Percentiles rank a stretch among this genome's conserved stretches.
Conservation (phyloP, 1,140 invertebrate species). For the Chironomus striatipennis region DNA sequence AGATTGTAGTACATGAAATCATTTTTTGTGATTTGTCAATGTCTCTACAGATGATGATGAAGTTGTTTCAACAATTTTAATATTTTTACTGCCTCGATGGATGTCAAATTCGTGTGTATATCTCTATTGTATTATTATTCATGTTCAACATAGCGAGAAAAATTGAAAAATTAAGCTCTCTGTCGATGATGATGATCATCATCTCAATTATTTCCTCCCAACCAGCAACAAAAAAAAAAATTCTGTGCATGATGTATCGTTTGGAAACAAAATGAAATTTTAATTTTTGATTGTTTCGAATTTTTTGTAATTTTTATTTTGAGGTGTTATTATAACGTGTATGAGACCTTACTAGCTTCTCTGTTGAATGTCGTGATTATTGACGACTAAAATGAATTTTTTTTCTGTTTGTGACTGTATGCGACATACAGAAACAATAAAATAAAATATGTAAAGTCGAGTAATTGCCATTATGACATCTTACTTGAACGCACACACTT, state of each 20-base stretch:
- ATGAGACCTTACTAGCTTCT: neutral
- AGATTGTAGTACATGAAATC: neutral
- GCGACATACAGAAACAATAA: neutral
- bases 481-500: neutral
- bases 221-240: neutral
- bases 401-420: neutral
- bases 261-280: neutral
- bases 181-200: conserved; percentile 15
- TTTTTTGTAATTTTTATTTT: too few species aligned
- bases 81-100: neutral
- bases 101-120: neutral
- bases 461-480: conserved; percentile 2
- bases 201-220: conserved; percentile 21
- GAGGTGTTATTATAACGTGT: neutral
- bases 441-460: neutral
- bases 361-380: conserved; percentile 3
- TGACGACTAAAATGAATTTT: neutral
- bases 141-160: conserved; percentile 23
- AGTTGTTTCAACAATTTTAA: neutral
- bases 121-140: conserved; percentile 18
- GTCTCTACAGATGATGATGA: conserved; percentile 5
- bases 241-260: neutral
- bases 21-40: conserved; percentile 14
- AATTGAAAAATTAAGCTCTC: conserved; percentile 1
- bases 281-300: neutral